These are phyloP conservation scores for Caenorhabditis sp. DNA, from an alignment of 2,888 invertebrate genomes.

Conservation along the genomic window DNA sequence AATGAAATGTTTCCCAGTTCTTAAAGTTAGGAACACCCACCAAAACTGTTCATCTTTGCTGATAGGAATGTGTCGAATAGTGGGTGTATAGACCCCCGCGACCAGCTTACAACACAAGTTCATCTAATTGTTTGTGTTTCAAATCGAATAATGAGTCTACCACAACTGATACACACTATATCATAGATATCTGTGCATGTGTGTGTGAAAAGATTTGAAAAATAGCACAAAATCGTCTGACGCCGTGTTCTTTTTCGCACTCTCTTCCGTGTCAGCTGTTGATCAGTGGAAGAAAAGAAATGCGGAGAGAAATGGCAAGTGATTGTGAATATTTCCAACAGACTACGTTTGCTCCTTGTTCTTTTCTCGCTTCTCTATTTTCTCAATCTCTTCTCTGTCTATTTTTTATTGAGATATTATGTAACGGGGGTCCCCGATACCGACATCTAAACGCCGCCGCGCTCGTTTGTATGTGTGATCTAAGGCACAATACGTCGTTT, in stretches of 20 bases:
- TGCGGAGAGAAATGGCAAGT: constrained; percentile 42
- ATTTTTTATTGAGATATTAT: constrained; percentile 57
- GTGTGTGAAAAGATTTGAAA: constrained; percentile 62
- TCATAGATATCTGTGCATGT: constrained; percentile 54
- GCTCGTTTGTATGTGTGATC: constrained; percentile 23
- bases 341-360: constrained; percentile 44
- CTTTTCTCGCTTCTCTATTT: constrained; percentile 18
- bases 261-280: constrained; percentile 62
- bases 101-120: constrained; percentile 65
- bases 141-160: constrained; percentile 42
- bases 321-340: constrained; percentile 62
- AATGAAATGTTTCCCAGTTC: not conserved
- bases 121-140: constrained; percentile 37
- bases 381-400: constrained; percentile 33
- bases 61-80: constrained; percentile 73
- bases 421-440: constrained; percentile 42
- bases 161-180: constrained; percentile 57
- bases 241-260: constrained; percentile 64
- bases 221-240: constrained; percentile 52
- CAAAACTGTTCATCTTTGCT: constrained; percentile 79
- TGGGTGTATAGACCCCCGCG: constrained; percentile 62
- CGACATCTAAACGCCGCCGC: constrained; percentile 7
- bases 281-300: constrained; percentile 45
- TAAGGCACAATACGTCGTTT: constrained; percentile 24
- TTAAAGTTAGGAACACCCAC: constrained; percentile 51